Evolutionary conservation across 2,113 vertebrate species (phyloP), one percentile per base, ranked within the genome.

Genomic region (Eonycteris spelaea): DNA sequence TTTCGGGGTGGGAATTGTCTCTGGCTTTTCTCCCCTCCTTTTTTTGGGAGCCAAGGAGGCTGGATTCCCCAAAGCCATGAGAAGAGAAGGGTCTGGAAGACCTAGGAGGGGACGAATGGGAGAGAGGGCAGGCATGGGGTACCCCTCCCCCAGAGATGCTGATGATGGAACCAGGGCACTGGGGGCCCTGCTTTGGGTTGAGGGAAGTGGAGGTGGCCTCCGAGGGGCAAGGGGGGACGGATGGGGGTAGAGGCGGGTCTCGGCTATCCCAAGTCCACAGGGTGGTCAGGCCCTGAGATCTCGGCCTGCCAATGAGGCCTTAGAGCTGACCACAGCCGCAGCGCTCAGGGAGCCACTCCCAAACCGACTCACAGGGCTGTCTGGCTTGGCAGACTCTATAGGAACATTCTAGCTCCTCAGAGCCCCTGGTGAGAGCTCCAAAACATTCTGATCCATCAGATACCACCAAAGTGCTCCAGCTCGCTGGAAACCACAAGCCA

Each of bases 71-170:
- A 95, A 96, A 96, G 94, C 85, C 94, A 78, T 88, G 94, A 95
- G 92, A 59, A 95, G 90, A 73, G 71, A 94, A 88, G 92, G 90
- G 73, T 96, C 93, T 95, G 96, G 97, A 98, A 97, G 97, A 97
- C 97, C 97, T 86, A 91, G 93, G 96, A 94, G 63, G 82, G 82
- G 75, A 38, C 51, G 51, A 18, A 16, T 93, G 73, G 68, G 70
- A 96, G 95, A 97, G 94, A 71, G 74, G 48, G 57, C 40, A 38
- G 96, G 93, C 67, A 92, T 80, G 84, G 97, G 95, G n/a, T 83
- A 35, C 83, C 93, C 78, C 84, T 96, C 95, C 90, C 95, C 93
- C 93, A 87, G 75, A 95, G 95, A 97, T 98, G 97, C 97, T 98
- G 97, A 97, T 97, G 97, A 97, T 90, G 86, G 89, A 97, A 77